Conservation (phyloP, 1,140 invertebrate species). For the Sitodiplosis mosellana region DNA sequence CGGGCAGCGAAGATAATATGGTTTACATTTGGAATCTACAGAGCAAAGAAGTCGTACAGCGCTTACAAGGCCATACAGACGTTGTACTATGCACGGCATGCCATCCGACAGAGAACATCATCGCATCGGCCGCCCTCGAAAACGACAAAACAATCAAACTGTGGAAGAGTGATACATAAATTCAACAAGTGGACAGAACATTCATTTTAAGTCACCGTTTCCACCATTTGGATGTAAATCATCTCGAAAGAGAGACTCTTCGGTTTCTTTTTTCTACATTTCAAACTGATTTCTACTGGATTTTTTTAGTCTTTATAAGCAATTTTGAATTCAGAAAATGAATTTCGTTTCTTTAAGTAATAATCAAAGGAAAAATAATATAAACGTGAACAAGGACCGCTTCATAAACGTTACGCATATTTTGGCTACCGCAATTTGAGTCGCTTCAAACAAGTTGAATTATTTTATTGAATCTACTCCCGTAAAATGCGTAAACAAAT, state of each 20-base stretch:
- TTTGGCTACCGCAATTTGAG: too few relatives aligned
- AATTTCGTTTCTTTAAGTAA: too few relatives aligned
- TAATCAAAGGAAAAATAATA: too few relatives aligned
- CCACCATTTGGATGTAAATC: neutral
- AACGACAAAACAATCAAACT: conserved; percentile 98
- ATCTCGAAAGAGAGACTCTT: neutral
- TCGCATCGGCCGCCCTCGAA: conserved; percentile 94
- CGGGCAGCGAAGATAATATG: conserved; percentile 97
- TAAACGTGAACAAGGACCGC: too few relatives aligned
- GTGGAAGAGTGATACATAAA: conserved; percentile 94
- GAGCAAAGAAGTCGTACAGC: conserved; percentile 98
- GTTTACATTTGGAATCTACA: conserved; percentile 99
- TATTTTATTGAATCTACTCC: too few relatives aligned
- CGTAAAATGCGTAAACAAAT: too few relatives aligned
- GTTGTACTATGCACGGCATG: conserved; percentile 95
- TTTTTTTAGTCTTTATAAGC: too few relatives aligned
- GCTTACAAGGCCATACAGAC: conserved; percentile 91
- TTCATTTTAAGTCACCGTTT: neutral
- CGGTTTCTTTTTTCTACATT: neutral
- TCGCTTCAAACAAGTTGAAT: too few relatives aligned
- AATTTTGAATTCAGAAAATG: too few relatives aligned
- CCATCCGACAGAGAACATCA: conserved; percentile 97
- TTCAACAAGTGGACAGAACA: neutral
- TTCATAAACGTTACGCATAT: too few relatives aligned
- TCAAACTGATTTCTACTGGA: too few relatives aligned